Base-by-base conservation (phyloP, 2,113 vertebrate genomes). In the Oncorhynchus masou region DNA sequence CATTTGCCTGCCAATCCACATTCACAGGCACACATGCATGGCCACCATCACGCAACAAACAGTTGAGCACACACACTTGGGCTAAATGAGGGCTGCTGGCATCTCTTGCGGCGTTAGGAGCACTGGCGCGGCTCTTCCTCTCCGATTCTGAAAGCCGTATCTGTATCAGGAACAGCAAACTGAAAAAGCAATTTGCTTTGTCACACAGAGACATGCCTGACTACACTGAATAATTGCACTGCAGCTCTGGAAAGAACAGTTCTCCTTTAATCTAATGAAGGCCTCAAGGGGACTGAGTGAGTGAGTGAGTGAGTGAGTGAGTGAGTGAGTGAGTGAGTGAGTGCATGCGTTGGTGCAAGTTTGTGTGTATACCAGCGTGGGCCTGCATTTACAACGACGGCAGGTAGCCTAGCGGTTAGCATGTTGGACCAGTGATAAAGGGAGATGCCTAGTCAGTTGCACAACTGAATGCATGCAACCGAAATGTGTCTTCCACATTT, bases 121-220 rank as follows among this genome's bases (percentile, higher is more conserved):
- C 90, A 90, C 75, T 84, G 83, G 85, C 16, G 88, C 84, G 84
- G 79, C 54, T 74, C 85, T 84, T 86, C 86, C 84, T 85, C 86
- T 90, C 81, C 79, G 89, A 90, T 92, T 91, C 86, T 88, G 84
- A 87, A 89, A 90, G n/a, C 84, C 79, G 80, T 90, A 90, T 91
- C 90, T 88, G 87, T 91, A 92, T 92, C 88, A 84, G 88, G 83
- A 92, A 93, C 83, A 88, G 86, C 84, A 92, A 91, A 91, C 88
- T 75, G 77, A 92, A 90, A 91, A 92, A 88, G 89, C 89, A 91
- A 94, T 92, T 94, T 92, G 91, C 91, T 90, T 92, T 91, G 92
- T 92, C 91, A 93, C 90, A 92, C 90, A 91, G 81, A 91, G 91
- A 89, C 91, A 93, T 92, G 93, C 90, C 91, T 90, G 88, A 90